Conservation (phyloP, 2,113 vertebrate genomes). For the Tricholaema leucomelas region DNA sequence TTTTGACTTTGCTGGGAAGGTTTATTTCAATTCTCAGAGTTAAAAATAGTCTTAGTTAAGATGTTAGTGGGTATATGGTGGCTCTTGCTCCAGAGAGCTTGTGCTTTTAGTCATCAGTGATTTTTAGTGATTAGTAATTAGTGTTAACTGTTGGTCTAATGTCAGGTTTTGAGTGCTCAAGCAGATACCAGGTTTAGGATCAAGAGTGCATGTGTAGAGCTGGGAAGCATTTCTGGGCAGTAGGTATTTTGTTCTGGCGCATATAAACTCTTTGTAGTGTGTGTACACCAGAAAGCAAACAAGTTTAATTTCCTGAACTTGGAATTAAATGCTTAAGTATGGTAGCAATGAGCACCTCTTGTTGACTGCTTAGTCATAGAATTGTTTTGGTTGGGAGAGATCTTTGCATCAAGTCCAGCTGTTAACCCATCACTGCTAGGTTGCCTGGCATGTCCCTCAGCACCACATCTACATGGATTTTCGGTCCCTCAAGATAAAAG, state of each 20-base stretch:
- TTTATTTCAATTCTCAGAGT: background rate
- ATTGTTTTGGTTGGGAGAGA: too few species aligned
- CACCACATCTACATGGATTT: too few species aligned
- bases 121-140: background rate
- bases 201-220: rapidly evolving
- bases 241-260: background rate
- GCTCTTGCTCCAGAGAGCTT: background rate
- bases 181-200: background rate
- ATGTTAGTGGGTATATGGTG: rapidly evolving
- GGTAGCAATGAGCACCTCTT: background rate
- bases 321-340: rapidly evolving
- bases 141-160: background rate
- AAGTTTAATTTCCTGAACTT: background rate
- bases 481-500: too few species aligned
- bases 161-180: background rate
- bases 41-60: conserved; percentile 31
- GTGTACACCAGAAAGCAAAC: background rate
- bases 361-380: background rate
- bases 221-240: background rate
- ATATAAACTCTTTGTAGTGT: rapidly evolving
- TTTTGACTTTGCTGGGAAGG: background rate
- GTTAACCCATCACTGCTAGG: too few species aligned
- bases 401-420: too few species aligned
- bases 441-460: too few species aligned
- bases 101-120: background rate